A percentile compares a stretch with the other conserved stretches of the same genome.
Conservation (phyloP, 2,797 vertebrate genomes). For the Mionectes olivaceus region DNA sequence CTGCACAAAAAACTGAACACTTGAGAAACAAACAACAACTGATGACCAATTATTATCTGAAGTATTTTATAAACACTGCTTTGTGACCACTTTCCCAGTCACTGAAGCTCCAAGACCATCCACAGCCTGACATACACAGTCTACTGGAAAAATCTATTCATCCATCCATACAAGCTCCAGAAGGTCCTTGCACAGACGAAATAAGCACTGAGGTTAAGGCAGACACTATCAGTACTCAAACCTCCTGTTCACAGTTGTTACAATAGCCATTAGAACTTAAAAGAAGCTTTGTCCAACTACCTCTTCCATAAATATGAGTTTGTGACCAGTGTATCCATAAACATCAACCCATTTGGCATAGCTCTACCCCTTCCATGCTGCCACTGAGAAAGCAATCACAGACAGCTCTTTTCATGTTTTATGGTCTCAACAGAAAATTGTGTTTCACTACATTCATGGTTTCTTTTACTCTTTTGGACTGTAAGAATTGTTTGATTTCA, state of each 20-base stretch:
- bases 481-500: neutral
- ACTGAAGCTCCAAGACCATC: neutral
- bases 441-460: neutral
- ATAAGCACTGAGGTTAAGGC: neutral
- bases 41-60: neutral
- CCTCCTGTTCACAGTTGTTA: neutral
- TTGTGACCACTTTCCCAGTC: neutral
- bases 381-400: conserved; percentile 33
- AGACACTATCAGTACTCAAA: neutral
- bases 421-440: conserved; percentile 40
- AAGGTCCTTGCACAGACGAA: neutral
- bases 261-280: neutral
- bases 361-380: neutral
- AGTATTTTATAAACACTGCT: neutral
- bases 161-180: neutral
- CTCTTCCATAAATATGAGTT: neutral
- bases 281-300: neutral
- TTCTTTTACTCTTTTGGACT: conserved; percentile 11
- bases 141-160: neutral
- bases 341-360: neutral
- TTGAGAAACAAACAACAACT: neutral
- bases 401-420: conserved; percentile 5
- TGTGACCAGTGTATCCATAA: neutral
- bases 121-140: neutral
- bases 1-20: neutral